These are phyloP conservation scores for Drosophila gaucha DNA, from an alignment of 2,888 invertebrate species.

Conservation along the genomic window DNA sequence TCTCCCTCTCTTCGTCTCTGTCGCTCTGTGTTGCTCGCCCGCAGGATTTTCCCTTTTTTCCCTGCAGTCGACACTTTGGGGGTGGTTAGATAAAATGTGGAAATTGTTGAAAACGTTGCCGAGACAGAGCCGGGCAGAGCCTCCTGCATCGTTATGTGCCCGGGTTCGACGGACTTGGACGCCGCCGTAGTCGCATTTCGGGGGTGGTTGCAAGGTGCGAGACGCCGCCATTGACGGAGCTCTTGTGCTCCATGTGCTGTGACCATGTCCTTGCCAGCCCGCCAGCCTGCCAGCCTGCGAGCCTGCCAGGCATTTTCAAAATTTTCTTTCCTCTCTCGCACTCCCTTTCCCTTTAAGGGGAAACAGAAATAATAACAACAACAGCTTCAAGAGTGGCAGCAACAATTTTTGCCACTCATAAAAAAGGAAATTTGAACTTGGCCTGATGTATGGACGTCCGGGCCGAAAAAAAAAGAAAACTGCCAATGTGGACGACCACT, in stretches of 20 bases:
- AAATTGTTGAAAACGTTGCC: conserved; percentile 79
- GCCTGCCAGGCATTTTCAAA: conserved; percentile 72
- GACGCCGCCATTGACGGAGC: conserved; percentile 44
- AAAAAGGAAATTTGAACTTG: conserved; percentile 81
- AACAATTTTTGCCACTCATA: conserved; percentile 77
- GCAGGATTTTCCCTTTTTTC: conserved; percentile 66
- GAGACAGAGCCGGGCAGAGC: conserved; percentile 39
- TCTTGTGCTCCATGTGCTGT: conserved; percentile 48
- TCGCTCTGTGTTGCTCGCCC: conserved; percentile 16
- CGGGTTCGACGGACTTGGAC: conserved; percentile 78
- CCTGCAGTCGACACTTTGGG: conserved; percentile 75
- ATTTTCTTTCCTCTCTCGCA: conserved; percentile 37
- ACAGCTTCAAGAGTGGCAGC: conserved; percentile 35
- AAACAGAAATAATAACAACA: conserved; percentile 60
- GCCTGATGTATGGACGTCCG: conserved; percentile 75
- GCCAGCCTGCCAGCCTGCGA: neutral
- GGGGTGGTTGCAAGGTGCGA: conserved; percentile 74
- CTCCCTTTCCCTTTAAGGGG: conserved; percentile 19
- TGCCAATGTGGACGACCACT: conserved; percentile 71
- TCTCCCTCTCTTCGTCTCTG: neutral
- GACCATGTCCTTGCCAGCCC: conserved; percentile 68
- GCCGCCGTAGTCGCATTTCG: conserved; percentile 45
- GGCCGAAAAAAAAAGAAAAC: conserved; percentile 34
- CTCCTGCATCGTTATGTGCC: conserved; percentile 77
- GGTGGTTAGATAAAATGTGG: conserved; percentile 79